Conservation (phyloP, 2,797 vertebrate genomes). For the Phylloscopus collybita region DNA sequence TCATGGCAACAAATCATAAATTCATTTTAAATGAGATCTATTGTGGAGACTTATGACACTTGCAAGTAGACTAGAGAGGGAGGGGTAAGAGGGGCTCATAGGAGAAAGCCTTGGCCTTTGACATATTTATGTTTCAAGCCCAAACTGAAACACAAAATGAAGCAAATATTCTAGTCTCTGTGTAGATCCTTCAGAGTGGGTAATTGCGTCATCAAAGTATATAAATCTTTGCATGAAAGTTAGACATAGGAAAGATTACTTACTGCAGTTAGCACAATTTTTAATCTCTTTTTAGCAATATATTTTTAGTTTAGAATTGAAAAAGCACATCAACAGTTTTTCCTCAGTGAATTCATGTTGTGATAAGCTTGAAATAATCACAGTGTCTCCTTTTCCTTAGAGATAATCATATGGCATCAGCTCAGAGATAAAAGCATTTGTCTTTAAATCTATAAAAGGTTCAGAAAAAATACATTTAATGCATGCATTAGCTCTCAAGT, state of each 20-base stretch:
- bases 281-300: neutral
- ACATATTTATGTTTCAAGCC: neutral
- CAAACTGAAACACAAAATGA: neutral
- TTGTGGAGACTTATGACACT: neutral
- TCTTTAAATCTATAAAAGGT: conserved; percentile 9
- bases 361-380: conserved; percentile 25
- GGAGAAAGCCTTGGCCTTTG: neutral
- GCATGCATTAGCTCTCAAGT: neutral
- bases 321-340: conserved; percentile 1
- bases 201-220: neutral
- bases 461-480: conserved; percentile 16
- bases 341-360: neutral
- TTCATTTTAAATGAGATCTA: conserved; percentile 30
- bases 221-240: neutral
- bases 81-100: neutral
- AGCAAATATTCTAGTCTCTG: neutral
- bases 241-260: neutral
- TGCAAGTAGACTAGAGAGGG: neutral
- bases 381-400: neutral
- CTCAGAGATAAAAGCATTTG: neutral
- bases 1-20: conserved; percentile 3
- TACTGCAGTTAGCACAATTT: neutral
- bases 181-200: neutral
- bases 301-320: conserved; percentile 10
- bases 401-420: neutral